A percentile compares a stretch with the other conserved stretches of the same genome.
Conservation (phyloP, 2,113 vertebrate genomes). For the Axis porcinus region DNA sequence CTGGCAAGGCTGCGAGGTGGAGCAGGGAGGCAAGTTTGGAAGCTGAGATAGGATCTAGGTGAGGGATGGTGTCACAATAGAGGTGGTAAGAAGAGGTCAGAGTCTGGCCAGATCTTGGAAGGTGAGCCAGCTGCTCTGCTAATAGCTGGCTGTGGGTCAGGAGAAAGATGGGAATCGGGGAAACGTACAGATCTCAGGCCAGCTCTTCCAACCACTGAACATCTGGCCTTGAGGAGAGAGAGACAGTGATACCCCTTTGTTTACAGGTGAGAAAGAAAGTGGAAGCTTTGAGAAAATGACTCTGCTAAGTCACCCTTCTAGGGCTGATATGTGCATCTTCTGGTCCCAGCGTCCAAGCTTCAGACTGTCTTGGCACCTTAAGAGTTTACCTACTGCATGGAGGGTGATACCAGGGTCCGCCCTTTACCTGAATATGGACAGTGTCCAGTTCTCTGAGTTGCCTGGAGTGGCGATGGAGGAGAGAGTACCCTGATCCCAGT, state of each 20-base stretch:
- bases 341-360: background rate
- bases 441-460: background rate
- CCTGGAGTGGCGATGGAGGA: background rate
- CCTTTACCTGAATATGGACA: too few relatives aligned
- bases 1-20: background rate
- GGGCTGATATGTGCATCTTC: background rate
- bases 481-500: background rate
- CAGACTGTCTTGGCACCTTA: background rate
- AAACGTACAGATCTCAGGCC: background rate
- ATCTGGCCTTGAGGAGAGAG: background rate
- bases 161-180: background rate
- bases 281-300: background rate
- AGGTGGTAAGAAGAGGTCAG: background rate
- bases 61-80: too few relatives aligned
- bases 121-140: background rate
- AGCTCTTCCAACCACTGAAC: background rate
- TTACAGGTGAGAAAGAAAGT: background rate
- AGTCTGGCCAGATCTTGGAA: background rate
- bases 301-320: background rate
- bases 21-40: background rate
- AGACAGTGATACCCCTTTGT: background rate
- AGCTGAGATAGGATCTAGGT: background rate
- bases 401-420: background rate
- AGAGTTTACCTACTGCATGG: background rate
- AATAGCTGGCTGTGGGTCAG: accelerated